phyloP scores from a whole-genome alignment of 2,888 invertebrate species.

The Plusia festucae region DNA sequence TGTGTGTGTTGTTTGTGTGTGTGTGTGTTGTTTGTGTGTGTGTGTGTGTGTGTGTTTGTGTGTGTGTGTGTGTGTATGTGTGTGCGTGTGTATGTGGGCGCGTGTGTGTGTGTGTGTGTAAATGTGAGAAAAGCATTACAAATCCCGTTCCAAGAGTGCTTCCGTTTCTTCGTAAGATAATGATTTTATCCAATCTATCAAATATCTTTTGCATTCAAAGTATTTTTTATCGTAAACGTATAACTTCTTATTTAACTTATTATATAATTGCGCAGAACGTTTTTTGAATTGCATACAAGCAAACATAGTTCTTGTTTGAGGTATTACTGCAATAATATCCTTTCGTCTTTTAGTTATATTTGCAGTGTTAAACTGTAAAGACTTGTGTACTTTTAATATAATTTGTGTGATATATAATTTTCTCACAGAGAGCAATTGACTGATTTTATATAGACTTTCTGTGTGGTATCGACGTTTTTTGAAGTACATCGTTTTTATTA shows the following conservation, averaged over 20 bases:
- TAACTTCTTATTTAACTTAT: conserved; percentile 1
- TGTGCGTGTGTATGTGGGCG: no score
- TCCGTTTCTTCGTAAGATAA: conserved; percentile 7
- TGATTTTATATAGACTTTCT: neutral
- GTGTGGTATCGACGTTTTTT: conserved; percentile 5
- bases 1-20: no score
- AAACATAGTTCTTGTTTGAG: conserved; percentile 4
- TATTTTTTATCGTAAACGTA: neutral
- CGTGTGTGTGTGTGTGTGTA: no score
- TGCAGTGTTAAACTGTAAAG: no score
- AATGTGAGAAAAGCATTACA: no score
- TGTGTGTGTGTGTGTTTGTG: no score
- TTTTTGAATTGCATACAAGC: conserved; percentile 18
- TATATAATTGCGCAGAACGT: conserved; percentile 4
- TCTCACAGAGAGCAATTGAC: conserved; percentile 12
- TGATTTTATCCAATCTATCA: conserved; percentile 1
- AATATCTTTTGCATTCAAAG: neutral
- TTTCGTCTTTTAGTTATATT: no score
- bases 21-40: no score
- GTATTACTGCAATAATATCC: conserved; percentile 7
- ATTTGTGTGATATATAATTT: conserved; percentile 9
- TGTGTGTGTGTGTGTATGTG: no score
- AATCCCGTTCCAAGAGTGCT: neutral
- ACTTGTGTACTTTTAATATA: conserved; percentile 2
- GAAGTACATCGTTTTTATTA: conserved; percentile 8